A percentile compares a stretch with the other conserved stretches of the same genome.
These are phyloP conservation scores for Zapornia atra DNA, from an alignment of 2,113 vertebrate genomes.

Conservation along the genomic window DNA sequence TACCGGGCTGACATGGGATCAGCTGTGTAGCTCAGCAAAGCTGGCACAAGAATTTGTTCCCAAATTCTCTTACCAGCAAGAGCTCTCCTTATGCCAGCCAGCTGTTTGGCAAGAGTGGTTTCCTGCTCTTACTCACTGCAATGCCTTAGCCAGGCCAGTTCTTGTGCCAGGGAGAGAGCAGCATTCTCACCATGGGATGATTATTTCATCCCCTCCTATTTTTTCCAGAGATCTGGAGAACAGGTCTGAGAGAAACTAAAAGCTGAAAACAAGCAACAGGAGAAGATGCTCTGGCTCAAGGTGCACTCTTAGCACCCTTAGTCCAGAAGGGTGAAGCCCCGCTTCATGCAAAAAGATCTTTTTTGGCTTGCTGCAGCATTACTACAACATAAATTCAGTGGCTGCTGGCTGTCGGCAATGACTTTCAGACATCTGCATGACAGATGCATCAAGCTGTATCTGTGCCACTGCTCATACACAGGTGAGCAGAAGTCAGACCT, in stretches of 20 bases:
- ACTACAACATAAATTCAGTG: not conserved
- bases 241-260: not conserved
- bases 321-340: not conserved
- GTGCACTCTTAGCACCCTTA: no score
- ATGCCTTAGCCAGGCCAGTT: not conserved
- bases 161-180: not conserved
- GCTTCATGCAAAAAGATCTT: not conserved
- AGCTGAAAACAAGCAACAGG: not conserved
- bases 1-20: not conserved
- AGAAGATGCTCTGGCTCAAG: not conserved
- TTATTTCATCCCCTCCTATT: not conserved
- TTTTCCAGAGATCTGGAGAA: not conserved
- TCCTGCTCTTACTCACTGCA: not conserved
- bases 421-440: not conserved
- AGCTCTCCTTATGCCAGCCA: constrained; percentile 43
- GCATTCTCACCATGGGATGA: not conserved
- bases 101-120: constrained; percentile 38
- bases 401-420: not conserved
- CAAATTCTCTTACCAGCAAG: constrained; percentile 1
- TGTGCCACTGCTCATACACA: not conserved
- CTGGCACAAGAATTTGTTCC: not conserved
- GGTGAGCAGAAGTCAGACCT: not conserved
- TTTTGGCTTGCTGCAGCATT: not conserved
- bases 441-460: not conserved
- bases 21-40: not conserved